Base-by-base conservation (phyloP, 2,797 vertebrate species). In the Propithecus deckenii region DNA sequence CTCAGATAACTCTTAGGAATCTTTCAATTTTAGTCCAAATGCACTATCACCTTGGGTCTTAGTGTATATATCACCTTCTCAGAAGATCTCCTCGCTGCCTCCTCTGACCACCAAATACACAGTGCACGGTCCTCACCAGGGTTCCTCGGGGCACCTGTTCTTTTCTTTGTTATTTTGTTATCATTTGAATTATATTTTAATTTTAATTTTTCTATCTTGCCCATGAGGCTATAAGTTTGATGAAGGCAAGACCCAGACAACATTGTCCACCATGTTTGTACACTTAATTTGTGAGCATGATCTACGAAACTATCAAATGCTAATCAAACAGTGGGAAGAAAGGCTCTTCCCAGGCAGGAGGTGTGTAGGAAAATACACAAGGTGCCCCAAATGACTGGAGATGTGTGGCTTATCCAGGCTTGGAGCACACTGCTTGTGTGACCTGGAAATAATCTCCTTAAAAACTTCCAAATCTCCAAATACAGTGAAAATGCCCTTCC, bases 11-110 rank as follows among this genome's bases (percentile, higher is more conserved):
- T 12, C 12, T 30, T 8, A 11, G 12, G 18, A 25, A 41, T 25
- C 22, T 5, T 41, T 14, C 32, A 28, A 7, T 4, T 46, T 13
- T 61, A 38, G 15, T 57, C 43, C 25, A 14, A 12, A 14, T 46
- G 9, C 0, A 0, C 7, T 5, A 0, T 35, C n/a, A 1, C 7
- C 20, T 14, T 61, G 1, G 0, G 5, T n/a, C 38, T 50, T 14
- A 13, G 35, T 7, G 32, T 25, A 4, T 7, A 20, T 2, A 2
- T 2, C 25, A 7, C 55, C 52, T 86, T 61, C 15, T 32, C 46
- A 41, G 71, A n/a, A n/a, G 25, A 85, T 35, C 9, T 3, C 38
- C 81, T 69, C 4, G 15, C 7, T 2, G 6, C 18, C 23, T 25
- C 3, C 48, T 23, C 2, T n/a, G 5, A 17, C 12, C 30, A 28